Percentiles rank a stretch among this genome's conserved stretches.
These are phyloP conservation scores for Gymnocephalus cernua DNA, from an alignment of 2,113 vertebrate genomes.

Conservation along the genomic window DNA sequence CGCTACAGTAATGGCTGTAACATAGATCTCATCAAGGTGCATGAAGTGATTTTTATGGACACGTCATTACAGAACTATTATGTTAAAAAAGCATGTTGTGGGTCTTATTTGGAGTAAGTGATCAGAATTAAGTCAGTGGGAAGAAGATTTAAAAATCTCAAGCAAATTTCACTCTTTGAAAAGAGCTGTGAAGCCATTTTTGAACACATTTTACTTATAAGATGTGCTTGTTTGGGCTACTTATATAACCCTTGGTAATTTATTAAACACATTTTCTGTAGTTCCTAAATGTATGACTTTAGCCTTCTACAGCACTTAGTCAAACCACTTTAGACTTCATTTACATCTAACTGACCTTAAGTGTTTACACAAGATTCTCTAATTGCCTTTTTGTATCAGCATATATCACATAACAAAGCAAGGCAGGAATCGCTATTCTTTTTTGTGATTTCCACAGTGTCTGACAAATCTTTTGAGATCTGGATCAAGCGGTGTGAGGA, in stretches of 20 bases:
- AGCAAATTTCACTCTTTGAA: background rate
- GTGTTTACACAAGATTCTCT: background rate
- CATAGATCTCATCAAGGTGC: background rate
- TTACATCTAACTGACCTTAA: background rate
- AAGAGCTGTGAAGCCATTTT: background rate
- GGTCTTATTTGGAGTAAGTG: background rate
- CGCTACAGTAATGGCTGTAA: background rate
- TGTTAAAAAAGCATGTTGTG: background rate
- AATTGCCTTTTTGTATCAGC: background rate
- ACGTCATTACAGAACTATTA: background rate
- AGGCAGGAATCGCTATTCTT: background rate
- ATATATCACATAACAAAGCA: background rate
- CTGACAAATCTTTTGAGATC: conserved; percentile 85
- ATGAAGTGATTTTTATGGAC: background rate
- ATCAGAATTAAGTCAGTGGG: background rate
- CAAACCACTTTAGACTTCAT: background rate
- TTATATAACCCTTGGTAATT: background rate
- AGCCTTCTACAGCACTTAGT: background rate
- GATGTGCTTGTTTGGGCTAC: background rate
- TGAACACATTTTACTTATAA: background rate
- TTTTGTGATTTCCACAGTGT: conserved; percentile 79
- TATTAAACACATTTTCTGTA: background rate
- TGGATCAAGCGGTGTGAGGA: conserved; percentile 95
- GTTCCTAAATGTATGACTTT: background rate
- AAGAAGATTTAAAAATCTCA: background rate